Conservation (phyloP, 2,113 vertebrate species). For the Phylloscopus trochilus region DNA sequence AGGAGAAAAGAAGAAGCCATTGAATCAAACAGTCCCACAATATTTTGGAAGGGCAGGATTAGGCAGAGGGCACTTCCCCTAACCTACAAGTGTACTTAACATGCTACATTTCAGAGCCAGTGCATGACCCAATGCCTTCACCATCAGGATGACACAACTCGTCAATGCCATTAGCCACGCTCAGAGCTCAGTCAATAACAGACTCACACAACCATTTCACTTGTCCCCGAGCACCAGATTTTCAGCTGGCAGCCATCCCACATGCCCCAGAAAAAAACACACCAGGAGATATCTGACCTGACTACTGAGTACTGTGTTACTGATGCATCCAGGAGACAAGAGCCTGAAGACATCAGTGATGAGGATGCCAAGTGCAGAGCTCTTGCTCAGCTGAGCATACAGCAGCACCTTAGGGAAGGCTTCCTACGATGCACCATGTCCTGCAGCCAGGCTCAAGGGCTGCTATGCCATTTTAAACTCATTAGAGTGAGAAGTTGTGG, state of each 20-base stretch:
- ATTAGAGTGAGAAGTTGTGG: neutral
- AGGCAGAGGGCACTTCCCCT: neutral
- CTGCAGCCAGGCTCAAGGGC: neutral
- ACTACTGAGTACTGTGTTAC: neutral
- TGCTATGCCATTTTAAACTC: neutral
- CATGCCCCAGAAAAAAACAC: neutral
- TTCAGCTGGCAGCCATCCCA: neutral
- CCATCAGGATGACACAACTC: neutral
- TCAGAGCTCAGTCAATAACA: constrained; percentile 7
- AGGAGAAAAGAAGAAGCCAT: neutral
- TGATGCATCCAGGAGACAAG: neutral
- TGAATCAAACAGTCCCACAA: neutral
- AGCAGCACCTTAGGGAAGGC: neutral
- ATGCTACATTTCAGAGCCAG: neutral
- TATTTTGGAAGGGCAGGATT: neutral
- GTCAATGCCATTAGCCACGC: neutral
- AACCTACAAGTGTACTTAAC: neutral
- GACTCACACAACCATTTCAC: neutral
- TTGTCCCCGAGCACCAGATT: neutral
- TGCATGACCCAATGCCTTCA: neutral
- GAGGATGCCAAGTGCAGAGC: neutral
- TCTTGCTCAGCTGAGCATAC: neutral
- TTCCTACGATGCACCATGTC: neutral
- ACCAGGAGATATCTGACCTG: neutral
- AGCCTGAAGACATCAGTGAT: neutral